Percentiles rank a stretch among this genome's conserved stretches.
Conservation (phyloP, 2,113 vertebrate species). For the Thalassarche chlororhynchos region DNA sequence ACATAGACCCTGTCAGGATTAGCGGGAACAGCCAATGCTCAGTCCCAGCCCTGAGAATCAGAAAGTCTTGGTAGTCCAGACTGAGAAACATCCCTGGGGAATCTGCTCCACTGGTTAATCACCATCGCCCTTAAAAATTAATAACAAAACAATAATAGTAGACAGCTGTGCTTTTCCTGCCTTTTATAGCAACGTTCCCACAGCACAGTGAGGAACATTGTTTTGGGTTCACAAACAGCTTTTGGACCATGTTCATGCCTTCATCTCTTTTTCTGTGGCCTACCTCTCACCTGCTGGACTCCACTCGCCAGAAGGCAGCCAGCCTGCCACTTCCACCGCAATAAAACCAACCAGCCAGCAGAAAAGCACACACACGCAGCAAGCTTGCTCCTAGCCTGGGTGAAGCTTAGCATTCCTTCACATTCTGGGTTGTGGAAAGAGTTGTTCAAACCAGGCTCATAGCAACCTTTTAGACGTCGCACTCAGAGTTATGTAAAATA, state of each 20-base stretch:
- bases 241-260: background rate
- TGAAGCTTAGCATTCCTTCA: slow-evolving; percentile 37
- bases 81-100: background rate
- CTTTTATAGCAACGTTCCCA: background rate
- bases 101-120: background rate
- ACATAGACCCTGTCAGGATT: background rate
- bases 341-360: background rate
- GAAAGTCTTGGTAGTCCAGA: background rate
- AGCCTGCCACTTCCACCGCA: background rate
- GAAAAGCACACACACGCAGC: background rate
- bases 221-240: background rate
- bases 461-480: slow-evolving; percentile 52
- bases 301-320: background rate
- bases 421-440: slow-evolving; percentile 60
- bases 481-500: slow-evolving; percentile 76
- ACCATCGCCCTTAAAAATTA: background rate
- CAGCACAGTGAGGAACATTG: background rate
- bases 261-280: background rate
- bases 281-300: background rate
- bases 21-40: background rate
- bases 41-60: background rate
- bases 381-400: background rate
- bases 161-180: slow-evolving; percentile 10
- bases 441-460: slow-evolving; percentile 48
- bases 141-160: slow-evolving; percentile 12